Conservation (phyloP, 2,888 invertebrate species). For the Sarcophaga subvicina region DNA sequence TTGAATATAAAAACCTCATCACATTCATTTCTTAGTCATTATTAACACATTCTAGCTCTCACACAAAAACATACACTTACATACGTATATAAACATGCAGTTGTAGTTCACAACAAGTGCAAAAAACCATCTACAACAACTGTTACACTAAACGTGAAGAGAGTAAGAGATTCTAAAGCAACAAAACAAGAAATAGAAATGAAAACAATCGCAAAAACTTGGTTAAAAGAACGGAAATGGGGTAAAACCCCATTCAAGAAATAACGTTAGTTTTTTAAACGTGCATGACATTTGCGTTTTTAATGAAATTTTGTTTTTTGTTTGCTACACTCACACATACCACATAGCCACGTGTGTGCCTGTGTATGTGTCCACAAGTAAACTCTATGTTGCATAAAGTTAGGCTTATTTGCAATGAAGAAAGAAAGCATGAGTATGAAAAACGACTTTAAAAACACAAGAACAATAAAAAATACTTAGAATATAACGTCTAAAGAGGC, state of each 20-base stretch:
- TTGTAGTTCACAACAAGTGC: not conserved
- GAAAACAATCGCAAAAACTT: constrained; percentile 51
- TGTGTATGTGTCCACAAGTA: constrained; percentile 11
- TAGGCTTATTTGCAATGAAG: constrained; percentile 34
- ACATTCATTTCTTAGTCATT: constrained; percentile 56
- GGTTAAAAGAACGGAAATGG: constrained; percentile 63
- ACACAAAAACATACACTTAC: not conserved
- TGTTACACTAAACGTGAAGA: constrained; percentile 39
- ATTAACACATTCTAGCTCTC: constrained; percentile 61
- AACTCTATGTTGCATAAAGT: constrained; percentile 57
- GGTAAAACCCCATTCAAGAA: constrained; percentile 64
- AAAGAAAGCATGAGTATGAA: not conserved
- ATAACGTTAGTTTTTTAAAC: constrained; percentile 60
- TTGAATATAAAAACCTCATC: constrained; percentile 8
- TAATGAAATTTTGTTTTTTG: constrained; percentile 54
- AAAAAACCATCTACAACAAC: constrained; percentile 37
- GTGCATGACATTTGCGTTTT: constrained; percentile 68
- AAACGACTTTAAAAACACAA: constrained; percentile 1
- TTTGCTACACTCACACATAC: not conserved
- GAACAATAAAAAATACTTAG: not conserved
- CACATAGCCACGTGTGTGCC: not conserved
- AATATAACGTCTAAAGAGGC: not conserved
- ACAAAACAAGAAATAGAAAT: constrained; percentile 12
- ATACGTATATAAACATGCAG: not conserved
- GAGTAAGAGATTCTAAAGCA: constrained; percentile 1